Base-by-base conservation (phyloP, 2,113 vertebrate genomes). In the Xiphophorus maculatus region DNA sequence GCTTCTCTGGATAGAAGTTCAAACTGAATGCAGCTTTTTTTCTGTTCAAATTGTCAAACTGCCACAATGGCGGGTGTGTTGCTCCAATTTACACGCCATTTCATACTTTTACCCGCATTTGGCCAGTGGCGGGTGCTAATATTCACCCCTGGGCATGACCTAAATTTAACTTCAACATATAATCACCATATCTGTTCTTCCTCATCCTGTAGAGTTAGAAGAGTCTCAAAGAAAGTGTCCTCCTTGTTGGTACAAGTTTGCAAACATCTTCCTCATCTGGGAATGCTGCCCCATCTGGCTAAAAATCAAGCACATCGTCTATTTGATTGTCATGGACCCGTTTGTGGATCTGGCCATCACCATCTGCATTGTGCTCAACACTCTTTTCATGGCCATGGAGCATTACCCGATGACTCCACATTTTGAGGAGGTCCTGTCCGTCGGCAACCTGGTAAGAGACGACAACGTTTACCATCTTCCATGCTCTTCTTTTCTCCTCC, bases 341-440 rank as follows among this genome's bases (percentile, higher is more conserved):
- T 99, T 99, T 61, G 98, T 99, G 51, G 98, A 99, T 87, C 84
- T 99, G 86, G 96, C 97, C 90, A 99, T 99, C 89, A 99, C 98
- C 86, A 99, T 99, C 92, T 99, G 98, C 74, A 99, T 99, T 14
- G 97, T 98, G 77, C 96, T 99, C 75, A 99, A 99, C 90, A 99
- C 98, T 0, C 79, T 99, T 33, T 99, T 99, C 88, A 99, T 99
- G 98, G 98, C 98, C 1, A 98, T 99, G 98, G 98, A 99, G 84
- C 98, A 99, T 82, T 97, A 99, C 75, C 98, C 98, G 1, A 99
- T 99, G 97, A 97, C 97, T 0, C 27, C 63, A 0, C 79, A 95
- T 0, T 99, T 99, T 27, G 93, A 96, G 32, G 83, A 90, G 0
- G 97, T 98, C 82, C 94, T 99, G 69, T 8, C 89, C 3, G 96